Percentiles rank a stretch among this genome's conserved stretches.
These are phyloP conservation scores for Cosmia pyralina DNA, from an alignment of 2,888 invertebrate species.

Conservation along the genomic window DNA sequence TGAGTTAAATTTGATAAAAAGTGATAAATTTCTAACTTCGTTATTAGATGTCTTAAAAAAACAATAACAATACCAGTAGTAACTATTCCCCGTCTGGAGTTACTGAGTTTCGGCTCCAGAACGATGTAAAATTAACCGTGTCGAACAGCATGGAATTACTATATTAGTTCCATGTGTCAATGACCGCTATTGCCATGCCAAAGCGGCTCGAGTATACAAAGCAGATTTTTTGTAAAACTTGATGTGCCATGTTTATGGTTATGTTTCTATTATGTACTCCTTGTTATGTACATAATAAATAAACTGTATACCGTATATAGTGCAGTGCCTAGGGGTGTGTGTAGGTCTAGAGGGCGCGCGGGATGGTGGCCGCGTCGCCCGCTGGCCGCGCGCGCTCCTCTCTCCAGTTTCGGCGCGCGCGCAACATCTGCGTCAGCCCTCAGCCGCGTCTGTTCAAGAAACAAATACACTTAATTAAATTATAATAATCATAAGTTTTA, in stretches of 20 bases:
- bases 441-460: slow-evolving; percentile 74
- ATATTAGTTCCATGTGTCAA: no score
- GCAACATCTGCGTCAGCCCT: slow-evolving; percentile 83
- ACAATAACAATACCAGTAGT: no score
- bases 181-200: not conserved
- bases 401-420: slow-evolving; percentile 81
- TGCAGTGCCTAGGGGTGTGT: slow-evolving; percentile 81
- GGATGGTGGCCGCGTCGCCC: slow-evolving; percentile 83
- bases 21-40: no score
- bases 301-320: slow-evolving; percentile 82
- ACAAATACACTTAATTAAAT: not conserved
- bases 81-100: no score
- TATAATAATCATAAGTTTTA: slow-evolving; percentile 2
- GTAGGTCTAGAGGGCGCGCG: slow-evolving; percentile 85
- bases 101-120: no score
- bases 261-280: no score
- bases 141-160: no score
- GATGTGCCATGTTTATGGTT: not conserved
- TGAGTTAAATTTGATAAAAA: no score
- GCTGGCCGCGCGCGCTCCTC: slow-evolving; percentile 86
- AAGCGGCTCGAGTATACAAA: not conserved
- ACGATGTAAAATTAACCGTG: no score
- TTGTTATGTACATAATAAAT: not conserved
- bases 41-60: no score
- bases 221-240: not conserved